A percentile compares a stretch with the other conserved stretches of the same genome.
Conservation (phyloP, 2,113 vertebrate genomes). For the Peromyscus leucopus region DNA sequence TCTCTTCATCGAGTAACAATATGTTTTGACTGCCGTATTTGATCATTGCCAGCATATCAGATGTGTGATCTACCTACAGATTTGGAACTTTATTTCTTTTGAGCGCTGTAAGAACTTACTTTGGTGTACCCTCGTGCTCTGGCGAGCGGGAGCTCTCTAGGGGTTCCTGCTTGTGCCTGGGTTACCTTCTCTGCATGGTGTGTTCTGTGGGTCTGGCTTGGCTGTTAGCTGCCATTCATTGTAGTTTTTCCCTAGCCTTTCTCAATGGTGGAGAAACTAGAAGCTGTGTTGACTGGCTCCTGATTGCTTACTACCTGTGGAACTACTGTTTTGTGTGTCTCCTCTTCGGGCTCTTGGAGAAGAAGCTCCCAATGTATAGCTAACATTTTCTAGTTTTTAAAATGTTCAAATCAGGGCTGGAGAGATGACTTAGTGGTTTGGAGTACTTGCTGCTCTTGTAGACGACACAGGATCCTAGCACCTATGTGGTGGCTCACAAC, state of each 20-base stretch:
- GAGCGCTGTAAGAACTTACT: neutral
- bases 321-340: neutral
- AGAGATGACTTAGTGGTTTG: neutral
- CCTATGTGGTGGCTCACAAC: neutral
- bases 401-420: neutral
- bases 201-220: neutral
- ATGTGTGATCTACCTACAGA: neutral
- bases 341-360: neutral
- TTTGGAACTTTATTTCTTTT: neutral
- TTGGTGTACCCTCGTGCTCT: fast-evolving
- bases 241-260: neutral
- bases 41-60: neutral
- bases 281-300: fast-evolving
- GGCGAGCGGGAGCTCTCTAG: neutral
- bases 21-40: neutral
- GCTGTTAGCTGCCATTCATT: neutral
- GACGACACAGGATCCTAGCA: neutral
- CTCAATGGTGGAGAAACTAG: neutral
- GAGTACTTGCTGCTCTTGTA: neutral
- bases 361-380: neutral
- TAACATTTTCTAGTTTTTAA: neutral
- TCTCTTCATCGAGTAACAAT: neutral
- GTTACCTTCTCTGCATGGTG: too few species aligned
- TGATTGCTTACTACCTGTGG: too few species aligned
- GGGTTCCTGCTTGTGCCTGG: neutral